Percentiles rank a stretch among this genome's conserved stretches.
Evolutionary conservation across 2,888 invertebrate genomes (phyloP).

Genomic region (Trachelus iudaicus): DNA sequence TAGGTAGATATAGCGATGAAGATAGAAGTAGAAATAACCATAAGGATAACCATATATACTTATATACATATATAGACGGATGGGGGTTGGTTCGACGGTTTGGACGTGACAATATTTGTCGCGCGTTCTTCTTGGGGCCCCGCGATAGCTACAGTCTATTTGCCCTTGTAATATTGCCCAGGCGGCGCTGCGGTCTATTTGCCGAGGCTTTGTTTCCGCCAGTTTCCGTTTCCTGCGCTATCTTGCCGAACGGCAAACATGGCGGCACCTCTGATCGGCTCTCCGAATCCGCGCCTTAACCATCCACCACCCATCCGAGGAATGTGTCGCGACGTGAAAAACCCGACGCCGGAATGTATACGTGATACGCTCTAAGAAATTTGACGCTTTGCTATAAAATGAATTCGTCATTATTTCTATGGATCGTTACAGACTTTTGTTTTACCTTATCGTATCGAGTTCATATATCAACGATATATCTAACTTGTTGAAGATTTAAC

Average conservation of each 20-base stretch:
- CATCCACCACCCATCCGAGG: conserved; percentile 19
- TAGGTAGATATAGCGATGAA: too few relatives aligned
- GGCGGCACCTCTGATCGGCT: conserved; percentile 52
- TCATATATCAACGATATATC: too few relatives aligned
- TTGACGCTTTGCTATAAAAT: too few relatives aligned
- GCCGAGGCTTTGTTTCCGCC: conserved; percentile 62
- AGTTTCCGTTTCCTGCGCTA: conserved; percentile 63
- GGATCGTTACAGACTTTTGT: too few relatives aligned
- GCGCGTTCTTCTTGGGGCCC: conserved; percentile 20
- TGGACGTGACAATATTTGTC: conserved; percentile 56
- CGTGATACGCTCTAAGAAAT: too few relatives aligned
- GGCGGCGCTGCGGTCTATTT: conserved; percentile 50
- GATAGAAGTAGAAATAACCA: too few relatives aligned
- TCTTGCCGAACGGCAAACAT: conserved; percentile 51
- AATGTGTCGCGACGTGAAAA: conserved; percentile 29
- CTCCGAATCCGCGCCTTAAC: conserved; percentile 42
- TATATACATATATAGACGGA: not conserved
- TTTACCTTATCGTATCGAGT: too few relatives aligned
- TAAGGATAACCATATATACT: too few relatives aligned
- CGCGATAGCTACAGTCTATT: conserved; percentile 45
- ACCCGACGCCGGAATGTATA: conserved; percentile 24
- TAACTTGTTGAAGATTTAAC: too few relatives aligned
- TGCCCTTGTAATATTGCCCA: conserved; percentile 56
- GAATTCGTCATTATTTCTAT: too few relatives aligned
- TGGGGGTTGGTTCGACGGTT: conserved; percentile 8